A percentile compares a stretch with the other conserved stretches of the same genome.
These are phyloP conservation scores for Phasianus colchicus DNA, from an alignment of 2,113 vertebrate species.

Conservation along the genomic window DNA sequence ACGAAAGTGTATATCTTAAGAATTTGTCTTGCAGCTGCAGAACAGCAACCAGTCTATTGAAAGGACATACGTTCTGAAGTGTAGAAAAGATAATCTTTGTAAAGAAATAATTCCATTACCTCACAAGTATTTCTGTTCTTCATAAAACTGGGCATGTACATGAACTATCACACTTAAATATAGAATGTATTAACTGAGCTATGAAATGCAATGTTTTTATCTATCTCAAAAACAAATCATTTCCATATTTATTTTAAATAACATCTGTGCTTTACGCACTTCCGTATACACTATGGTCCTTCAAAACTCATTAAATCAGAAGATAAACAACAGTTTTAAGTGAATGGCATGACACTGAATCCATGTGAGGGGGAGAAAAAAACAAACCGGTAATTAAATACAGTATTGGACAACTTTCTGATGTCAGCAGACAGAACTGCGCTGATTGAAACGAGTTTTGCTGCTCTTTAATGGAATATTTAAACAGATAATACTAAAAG, in stretches of 20 bases:
- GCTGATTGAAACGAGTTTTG: background rate
- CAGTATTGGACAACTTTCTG: background rate
- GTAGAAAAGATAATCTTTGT: background rate
- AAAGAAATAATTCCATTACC: background rate
- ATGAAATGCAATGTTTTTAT: background rate
- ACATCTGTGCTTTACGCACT: background rate
- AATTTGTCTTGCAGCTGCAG: background rate
- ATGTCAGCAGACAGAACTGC: background rate
- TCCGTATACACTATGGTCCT: background rate
- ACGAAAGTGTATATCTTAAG: background rate
- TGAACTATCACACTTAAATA: background rate
- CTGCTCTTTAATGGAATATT: background rate
- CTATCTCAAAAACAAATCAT: too few species aligned
- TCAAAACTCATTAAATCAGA: background rate
- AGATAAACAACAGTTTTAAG: background rate
- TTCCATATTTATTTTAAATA: background rate
- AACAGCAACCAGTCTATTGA: background rate
- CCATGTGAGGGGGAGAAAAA: background rate
- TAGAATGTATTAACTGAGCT: background rate
- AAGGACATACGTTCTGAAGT: background rate
- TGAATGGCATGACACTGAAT: background rate
- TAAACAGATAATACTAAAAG: too few species aligned
- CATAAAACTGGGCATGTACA: background rate
- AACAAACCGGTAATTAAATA: background rate
- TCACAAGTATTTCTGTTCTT: background rate